phyloP scores from a whole-genome alignment of 2,888 invertebrate species.

The Cephus spinipes region DNA sequence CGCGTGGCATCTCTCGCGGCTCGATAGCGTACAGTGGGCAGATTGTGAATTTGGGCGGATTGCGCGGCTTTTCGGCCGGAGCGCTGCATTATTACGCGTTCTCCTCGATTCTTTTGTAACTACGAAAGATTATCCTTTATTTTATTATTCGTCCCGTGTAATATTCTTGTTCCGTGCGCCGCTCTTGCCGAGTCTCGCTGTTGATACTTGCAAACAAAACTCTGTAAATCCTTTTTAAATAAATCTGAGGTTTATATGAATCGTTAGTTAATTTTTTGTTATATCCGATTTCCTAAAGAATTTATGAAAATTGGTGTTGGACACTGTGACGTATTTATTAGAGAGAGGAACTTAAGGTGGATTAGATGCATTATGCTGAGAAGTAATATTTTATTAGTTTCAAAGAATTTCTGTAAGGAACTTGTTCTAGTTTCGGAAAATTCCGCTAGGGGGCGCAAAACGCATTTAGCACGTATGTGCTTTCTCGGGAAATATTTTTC shows the following conservation, averaged over 20 bases:
- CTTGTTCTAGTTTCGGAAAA: too few species aligned
- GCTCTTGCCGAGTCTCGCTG: slow-evolving; percentile 65
- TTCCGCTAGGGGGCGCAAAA: too few species aligned
- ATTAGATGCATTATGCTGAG: too few species aligned
- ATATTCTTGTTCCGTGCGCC: slow-evolving; percentile 64
- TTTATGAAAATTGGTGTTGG: too few species aligned
- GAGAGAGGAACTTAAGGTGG: too few species aligned
- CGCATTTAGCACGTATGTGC: too few species aligned
- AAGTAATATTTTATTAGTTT: too few species aligned
- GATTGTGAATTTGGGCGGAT: slow-evolving; percentile 21
- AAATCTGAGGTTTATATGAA: slow-evolving; percentile 65
- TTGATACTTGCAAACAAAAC: slow-evolving; percentile 64
- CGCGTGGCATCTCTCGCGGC: not conserved
- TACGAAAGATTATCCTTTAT: slow-evolving; percentile 8
- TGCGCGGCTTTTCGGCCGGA: slow-evolving; percentile 28
- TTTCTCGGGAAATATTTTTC: too few species aligned
- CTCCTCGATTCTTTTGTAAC: slow-evolving; percentile 18
- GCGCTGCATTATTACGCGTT: slow-evolving; percentile 27
- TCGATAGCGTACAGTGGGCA: slow-evolving; percentile 25
- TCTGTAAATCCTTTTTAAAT: slow-evolving; percentile 67
- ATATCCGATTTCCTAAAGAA: too few species aligned
- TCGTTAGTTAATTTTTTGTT: too few species aligned
- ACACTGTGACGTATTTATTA: too few species aligned
- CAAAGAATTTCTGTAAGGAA: too few species aligned
- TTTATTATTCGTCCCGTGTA: slow-evolving; percentile 53